Evolutionary conservation across 2,797 vertebrate genomes (phyloP).

Genomic region (Chelonia mydas): DNA sequence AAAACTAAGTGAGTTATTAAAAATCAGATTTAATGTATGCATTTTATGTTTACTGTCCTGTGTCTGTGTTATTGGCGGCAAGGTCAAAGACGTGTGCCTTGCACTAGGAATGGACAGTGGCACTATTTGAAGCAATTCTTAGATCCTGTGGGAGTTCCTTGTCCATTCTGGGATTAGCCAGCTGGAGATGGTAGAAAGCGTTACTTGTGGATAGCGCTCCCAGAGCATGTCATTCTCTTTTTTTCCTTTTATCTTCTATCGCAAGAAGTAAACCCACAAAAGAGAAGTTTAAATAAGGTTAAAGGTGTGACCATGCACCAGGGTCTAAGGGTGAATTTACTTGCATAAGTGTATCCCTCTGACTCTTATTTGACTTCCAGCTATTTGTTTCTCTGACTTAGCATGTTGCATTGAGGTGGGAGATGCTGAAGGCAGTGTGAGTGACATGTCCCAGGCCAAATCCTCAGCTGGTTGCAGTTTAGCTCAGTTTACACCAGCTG

Average conservation of each 20-base stretch:
- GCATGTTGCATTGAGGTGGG: not conserved
- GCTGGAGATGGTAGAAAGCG: not conserved
- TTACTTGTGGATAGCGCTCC: not conserved
- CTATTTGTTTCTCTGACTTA: not conserved
- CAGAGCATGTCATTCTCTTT: not conserved
- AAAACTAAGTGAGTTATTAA: not conserved
- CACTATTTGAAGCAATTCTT: not conserved
- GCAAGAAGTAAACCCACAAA: not conserved
- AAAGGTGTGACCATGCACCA: not conserved
- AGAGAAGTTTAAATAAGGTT: constrained; percentile 26
- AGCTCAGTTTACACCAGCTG: constrained; percentile 1
- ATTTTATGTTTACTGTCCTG: not conserved
- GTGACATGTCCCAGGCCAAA: not conserved
- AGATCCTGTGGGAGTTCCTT: not conserved
- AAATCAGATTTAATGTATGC: not conserved
- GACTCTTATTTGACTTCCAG: not conserved
- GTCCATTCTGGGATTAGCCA: not conserved
- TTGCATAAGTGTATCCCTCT: not conserved
- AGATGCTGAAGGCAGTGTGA: not conserved
- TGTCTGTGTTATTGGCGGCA: not conserved
- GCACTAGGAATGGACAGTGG: not conserved
- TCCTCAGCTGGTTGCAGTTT: not conserved
- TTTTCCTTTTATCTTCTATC: constrained; percentile 27
- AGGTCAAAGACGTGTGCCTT: not conserved
- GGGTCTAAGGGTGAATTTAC: not conserved